These are phyloP conservation scores for Chelon labrosus DNA, from an alignment of 2,797 vertebrate species.

Conservation along the genomic window DNA sequence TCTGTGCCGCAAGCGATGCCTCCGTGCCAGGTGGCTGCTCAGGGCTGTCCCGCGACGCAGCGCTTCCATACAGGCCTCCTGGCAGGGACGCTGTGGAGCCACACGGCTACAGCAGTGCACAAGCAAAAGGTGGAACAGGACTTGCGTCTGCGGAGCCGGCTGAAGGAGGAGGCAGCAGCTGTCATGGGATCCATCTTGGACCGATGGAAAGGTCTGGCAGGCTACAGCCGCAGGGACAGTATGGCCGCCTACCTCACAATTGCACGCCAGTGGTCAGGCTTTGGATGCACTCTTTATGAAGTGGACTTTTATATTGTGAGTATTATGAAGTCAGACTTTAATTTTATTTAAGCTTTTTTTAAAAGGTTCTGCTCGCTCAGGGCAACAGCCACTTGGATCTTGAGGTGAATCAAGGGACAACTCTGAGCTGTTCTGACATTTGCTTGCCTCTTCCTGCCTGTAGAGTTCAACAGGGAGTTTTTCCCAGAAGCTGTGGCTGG, in stretches of 20 bases:
- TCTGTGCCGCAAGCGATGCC: constrained; percentile 59
- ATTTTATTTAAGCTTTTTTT: constrained; percentile 10
- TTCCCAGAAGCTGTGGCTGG: constrained; percentile 92
- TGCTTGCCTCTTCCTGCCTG: constrained; percentile 29
- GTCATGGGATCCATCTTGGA: constrained; percentile 89
- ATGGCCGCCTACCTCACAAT: constrained; percentile 92
- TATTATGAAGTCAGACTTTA: constrained; percentile 24
- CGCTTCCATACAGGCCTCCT: constrained; percentile 80
- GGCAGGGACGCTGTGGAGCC: constrained; percentile 86
- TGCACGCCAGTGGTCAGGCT: constrained; percentile 93
- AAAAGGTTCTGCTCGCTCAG: not conserved
- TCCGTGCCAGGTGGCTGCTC: constrained; percentile 70
- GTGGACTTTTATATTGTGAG: constrained; percentile 89
- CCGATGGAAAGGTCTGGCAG: constrained; percentile 91
- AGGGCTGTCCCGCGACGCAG: constrained; percentile 66
- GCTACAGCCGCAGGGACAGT: constrained; percentile 90
- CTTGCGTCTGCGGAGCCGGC: constrained; percentile 82
- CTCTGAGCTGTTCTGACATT: constrained; percentile 34
- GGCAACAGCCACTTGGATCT: not conserved
- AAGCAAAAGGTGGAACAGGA: constrained; percentile 85
- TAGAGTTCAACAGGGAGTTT: constrained; percentile 89
- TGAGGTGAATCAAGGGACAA: constrained; percentile 15
- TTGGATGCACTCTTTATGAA: constrained; percentile 94
- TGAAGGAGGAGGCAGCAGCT: constrained; percentile 86
- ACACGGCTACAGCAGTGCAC: constrained; percentile 82